Conservation (phyloP, 1,140 invertebrate species). For the Dysdera silvatica region DNA sequence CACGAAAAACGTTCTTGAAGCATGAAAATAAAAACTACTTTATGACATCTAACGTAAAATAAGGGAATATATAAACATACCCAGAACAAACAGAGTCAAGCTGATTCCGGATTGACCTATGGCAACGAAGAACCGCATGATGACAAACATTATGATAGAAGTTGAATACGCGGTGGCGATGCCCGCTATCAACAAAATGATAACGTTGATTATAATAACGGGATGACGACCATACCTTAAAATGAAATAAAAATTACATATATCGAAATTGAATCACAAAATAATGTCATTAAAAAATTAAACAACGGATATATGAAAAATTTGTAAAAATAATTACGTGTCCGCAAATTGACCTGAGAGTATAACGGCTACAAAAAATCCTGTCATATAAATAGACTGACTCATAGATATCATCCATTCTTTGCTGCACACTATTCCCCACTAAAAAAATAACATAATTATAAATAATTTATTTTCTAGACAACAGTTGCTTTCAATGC, state of each 20-base stretch:
- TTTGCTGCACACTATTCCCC: neutral
- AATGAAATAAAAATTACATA: neutral
- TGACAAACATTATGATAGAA: slow-evolving; percentile 1
- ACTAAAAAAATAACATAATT: too few species aligned
- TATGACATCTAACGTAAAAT: too few species aligned
- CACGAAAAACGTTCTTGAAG: too few species aligned
- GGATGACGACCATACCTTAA: slow-evolving; percentile 13
- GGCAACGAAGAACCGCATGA: slow-evolving; percentile 12
- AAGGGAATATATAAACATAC: too few species aligned
- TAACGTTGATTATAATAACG: neutral
- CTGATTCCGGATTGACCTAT: slow-evolving; percentile 6
- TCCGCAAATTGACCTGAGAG: neutral
- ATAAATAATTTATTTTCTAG: too few species aligned
- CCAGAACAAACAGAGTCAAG: neutral
- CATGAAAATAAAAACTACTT: too few species aligned
- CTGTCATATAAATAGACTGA: slow-evolving; percentile 2
- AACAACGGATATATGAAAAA: neutral
- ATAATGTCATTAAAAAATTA: neutral
- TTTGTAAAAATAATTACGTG: neutral
- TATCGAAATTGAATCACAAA: neutral
- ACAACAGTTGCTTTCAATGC: too few species aligned
- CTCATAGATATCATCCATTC: slow-evolving; percentile 1
- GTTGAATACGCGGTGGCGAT: neutral
- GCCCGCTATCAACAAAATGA: slow-evolving; percentile 8
- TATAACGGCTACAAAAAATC: neutral